A percentile compares a stretch with the other conserved stretches of the same genome.
Evolutionary conservation across 2,888 invertebrate species (phyloP).

Genomic region (Syrista parreyssii): DNA sequence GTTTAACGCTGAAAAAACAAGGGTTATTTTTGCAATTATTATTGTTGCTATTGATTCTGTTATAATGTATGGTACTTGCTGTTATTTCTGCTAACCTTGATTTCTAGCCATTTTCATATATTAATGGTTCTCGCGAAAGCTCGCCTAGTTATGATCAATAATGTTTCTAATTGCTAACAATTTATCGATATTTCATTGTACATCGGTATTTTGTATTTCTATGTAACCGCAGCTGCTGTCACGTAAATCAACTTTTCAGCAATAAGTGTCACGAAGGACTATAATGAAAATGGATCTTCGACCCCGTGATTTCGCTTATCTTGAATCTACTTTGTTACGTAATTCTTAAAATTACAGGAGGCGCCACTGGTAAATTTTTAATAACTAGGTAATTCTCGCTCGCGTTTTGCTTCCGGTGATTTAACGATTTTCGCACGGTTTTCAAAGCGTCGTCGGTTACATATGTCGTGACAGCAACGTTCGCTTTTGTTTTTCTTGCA

Average conservation of each 20-base stretch:
- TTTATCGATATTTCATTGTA: background rate
- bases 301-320: background rate
- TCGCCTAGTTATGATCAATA: background rate
- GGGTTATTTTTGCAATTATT: background rate
- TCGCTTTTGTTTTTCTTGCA: background rate
- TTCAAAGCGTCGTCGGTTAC: background rate
- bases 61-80: too few species aligned
- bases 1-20: background rate
- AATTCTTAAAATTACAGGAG: background rate
- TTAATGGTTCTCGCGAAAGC: background rate
- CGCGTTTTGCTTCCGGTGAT: background rate
- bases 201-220: background rate
- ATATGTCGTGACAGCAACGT: background rate
- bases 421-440: background rate
- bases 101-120: background rate
- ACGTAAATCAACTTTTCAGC: background rate
- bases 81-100: background rate
- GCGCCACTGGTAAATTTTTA: background rate
- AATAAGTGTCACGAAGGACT: background rate
- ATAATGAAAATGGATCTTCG: background rate
- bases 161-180: background rate
- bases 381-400: background rate
- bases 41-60: too few species aligned
- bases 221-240: background rate
- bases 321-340: background rate